Base-by-base conservation (phyloP, 2,888 invertebrate species). In the Eutolmus rufibarbis region DNA sequence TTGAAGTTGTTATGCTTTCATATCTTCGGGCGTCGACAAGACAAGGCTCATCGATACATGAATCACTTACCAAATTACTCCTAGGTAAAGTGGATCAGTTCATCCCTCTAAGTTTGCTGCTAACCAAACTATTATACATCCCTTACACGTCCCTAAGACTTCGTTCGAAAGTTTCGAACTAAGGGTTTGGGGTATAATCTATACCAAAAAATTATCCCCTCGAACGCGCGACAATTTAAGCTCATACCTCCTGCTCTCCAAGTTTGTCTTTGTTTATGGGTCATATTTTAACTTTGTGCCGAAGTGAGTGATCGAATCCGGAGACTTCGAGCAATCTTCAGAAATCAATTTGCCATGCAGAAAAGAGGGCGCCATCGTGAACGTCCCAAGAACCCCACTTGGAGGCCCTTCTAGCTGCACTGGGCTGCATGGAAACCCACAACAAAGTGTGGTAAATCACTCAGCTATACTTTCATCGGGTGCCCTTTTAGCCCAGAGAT, bases 401-500 rank as follows among this genome's bases (percentile, higher is more conserved):
- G 5, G 57, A 57, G 9, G 57, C 28, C 28, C 23, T 23, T 28
- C 7, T 66, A 66, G 66, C 66, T 66, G 66, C 66, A 66, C 66
- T 66, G 12, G 66, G 23, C n/a, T 66, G 66, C 19, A 66, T 12
- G 43, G 51, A 79, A 51, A 51, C 31, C n/a, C 51, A 51, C 46
- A 79, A 51, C 79, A 79, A 79, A 79, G 23, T 51, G 51, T 40
- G 28, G 51, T 79, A 79, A 79, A 79, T 79, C 79, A 79, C 23
- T 78, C 43, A 37, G 12, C 34, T 34, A 78, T 19, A 23, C 43
- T 14, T 40, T 79, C 79, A 19, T 51, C 46, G 66, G 79, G 46
- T 79, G 51, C 79, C 28, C 79, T 79, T 51, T 79, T 79, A 79
- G 28, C 31, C 79, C 51, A 16, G 5, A 51, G 23, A 51, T 37